Conservation (phyloP, 2,888 invertebrate species). For the Xestia ashworthii region DNA sequence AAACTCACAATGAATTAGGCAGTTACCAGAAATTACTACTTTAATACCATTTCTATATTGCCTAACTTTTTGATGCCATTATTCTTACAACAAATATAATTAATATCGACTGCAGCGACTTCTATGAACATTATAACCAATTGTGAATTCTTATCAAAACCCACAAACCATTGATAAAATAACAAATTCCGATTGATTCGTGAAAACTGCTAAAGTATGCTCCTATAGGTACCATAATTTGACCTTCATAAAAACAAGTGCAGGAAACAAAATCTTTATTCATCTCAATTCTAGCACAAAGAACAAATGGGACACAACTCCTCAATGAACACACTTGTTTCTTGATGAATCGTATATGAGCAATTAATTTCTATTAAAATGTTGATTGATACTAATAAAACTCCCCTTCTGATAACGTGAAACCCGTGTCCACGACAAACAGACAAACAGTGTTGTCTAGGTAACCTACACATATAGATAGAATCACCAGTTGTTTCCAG, state of each 20-base stretch:
- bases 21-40: too few species aligned
- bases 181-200: background rate
- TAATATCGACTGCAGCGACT: background rate
- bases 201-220: background rate
- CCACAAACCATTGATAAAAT: background rate
- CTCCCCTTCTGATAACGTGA: constrained; percentile 1
- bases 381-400: constrained; percentile 31
- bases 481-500: background rate
- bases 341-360: constrained; percentile 23
- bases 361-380: constrained; percentile 38
- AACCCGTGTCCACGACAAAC: background rate
- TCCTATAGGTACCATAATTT: background rate
- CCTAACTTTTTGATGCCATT: background rate
- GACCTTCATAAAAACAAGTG: background rate
- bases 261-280: background rate
- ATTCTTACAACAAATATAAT: background rate
- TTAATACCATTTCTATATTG: too few species aligned
- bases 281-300: background rate
- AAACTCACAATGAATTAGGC: too few species aligned
- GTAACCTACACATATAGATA: background rate
- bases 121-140: background rate
- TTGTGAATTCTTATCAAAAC: background rate
- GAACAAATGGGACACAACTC: background rate
- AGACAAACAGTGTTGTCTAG: background rate
- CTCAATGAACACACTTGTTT: constrained; percentile 18